Evolutionary conservation across 2,888 invertebrate species (phyloP), one percentile per base, ranked within the genome.

Genomic region (Ophonus ardosiacus): DNA sequence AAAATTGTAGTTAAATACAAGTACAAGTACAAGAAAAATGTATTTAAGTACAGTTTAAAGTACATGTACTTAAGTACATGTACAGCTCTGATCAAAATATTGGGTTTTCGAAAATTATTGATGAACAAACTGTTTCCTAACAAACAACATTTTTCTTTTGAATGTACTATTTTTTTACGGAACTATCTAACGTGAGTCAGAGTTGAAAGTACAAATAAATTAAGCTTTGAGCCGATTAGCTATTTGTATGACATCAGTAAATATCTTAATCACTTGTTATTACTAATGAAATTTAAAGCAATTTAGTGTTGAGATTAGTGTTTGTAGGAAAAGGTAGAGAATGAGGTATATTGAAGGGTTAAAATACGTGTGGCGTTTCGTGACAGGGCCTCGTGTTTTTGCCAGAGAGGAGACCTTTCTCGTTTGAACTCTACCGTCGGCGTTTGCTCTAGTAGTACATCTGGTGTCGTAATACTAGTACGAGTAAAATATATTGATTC

Each of bases 401-500:
- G 71, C 43, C 43, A 31, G 31, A 31, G 43, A 13, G 43, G 51
- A 40, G 43, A 74, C 40, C 71, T 40, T 40, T 51, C 71, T 43
- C 43, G 71, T 74, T 74, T 74, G 71, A 74, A 74, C 71, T 40
- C 40, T 18, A 43, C 18, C 71, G 71, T 74, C 71, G 43, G 71
- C 43, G 3, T 31, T 31, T 31, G 31, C 31, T 38, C 68, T 74
- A 74, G 71, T 74, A 74, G 71, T 74, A 74, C 71, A 74, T 74
- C 71, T 74, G 71, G 51, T 74, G 71, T 74, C 71, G 71, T 43
- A 74, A 74, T 43, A 17, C 71, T 17, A 21, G 51, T 43, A 17
- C 71, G 8, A 43, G 71, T 43, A 43, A 43, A 43, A 74, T 57
- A 57, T 78, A 78, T 78, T 78, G 78, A 78, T 78, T 78, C 57